Evolutionary conservation across 2,888 invertebrate species (phyloP).

Genomic region (Mayetiola destructor): DNA sequence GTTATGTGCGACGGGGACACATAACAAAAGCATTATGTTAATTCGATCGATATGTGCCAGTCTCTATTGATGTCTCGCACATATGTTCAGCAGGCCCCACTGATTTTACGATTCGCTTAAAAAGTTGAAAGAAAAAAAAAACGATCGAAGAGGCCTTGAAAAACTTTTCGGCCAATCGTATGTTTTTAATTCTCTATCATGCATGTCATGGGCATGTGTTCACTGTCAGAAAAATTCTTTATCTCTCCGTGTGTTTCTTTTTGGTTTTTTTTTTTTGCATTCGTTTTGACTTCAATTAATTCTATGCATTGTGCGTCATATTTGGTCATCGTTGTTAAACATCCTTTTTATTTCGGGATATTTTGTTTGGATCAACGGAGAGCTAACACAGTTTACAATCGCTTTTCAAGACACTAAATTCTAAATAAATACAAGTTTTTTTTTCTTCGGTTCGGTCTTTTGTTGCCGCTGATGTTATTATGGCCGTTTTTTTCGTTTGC

Average conservation of each 20-base stretch:
- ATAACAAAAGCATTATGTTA: not conserved
- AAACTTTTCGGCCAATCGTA: conserved; percentile 3
- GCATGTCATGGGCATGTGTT: conserved; percentile 11
- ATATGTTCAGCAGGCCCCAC: not conserved
- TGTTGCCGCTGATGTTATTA: no score
- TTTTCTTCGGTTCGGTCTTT: not conserved
- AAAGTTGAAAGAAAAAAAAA: not conserved
- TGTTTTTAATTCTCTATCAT: no score
- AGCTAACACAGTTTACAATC: not conserved
- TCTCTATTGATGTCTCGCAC: not conserved
- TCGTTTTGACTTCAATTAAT: not conserved
- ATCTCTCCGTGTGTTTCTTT: not conserved
- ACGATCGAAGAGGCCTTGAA: conserved; percentile 8
- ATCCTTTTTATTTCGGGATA: not conserved
- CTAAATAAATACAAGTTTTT: not conserved
- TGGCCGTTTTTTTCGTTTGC: no score
- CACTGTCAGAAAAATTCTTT: not conserved
- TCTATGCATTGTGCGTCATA: no score
- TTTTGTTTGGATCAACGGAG: no score
- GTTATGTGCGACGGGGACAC: not conserved
- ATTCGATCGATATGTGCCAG: conserved; percentile 6
- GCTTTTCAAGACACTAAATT: not conserved
- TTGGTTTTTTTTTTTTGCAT: not conserved
- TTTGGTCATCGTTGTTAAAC: no score
- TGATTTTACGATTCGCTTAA: no score